A percentile compares a stretch with the other conserved stretches of the same genome.
phyloP scores from a whole-genome alignment of 2,888 invertebrate species.

The Rhyacophila evoluta region DNA sequence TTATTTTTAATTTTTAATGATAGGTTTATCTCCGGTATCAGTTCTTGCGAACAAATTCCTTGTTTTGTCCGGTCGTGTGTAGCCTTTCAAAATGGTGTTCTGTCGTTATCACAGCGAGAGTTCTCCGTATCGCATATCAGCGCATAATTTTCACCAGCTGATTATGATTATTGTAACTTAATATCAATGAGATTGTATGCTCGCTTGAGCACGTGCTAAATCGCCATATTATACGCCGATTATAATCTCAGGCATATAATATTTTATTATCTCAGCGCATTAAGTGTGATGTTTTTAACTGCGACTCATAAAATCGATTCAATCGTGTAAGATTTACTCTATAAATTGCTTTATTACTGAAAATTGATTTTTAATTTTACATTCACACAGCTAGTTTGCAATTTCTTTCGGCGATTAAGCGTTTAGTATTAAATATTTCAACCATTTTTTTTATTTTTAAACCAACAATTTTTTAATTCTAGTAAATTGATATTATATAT shows the following conservation, averaged over 20 bases:
- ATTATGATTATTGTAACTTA: conserved; percentile 26
- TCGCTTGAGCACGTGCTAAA: conserved; percentile 6
- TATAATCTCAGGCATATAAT: conserved; percentile 9
- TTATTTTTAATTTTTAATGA: too few relatives aligned
- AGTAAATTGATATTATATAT: too few relatives aligned
- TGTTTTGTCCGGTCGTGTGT: background rate
- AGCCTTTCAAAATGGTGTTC: background rate
- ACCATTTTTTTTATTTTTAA: too few relatives aligned
- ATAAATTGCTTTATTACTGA: background rate
- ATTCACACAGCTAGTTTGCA: too few relatives aligned
- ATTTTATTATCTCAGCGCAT: background rate
- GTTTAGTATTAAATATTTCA: too few relatives aligned
- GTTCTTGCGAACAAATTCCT: background rate
- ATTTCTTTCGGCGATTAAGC: too few relatives aligned
- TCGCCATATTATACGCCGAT: background rate
- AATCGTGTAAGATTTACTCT: background rate
- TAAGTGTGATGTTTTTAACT: background rate
- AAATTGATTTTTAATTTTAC: background rate
- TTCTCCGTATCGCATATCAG: conserved; percentile 1
- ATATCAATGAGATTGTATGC: conserved; percentile 23
- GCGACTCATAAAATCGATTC: conserved; percentile 6
- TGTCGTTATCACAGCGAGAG: conserved; percentile 25
- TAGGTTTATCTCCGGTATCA: too few relatives aligned
- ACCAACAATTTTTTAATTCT: too few relatives aligned
- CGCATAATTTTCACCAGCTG: background rate